Evolutionary conservation across 2,888 invertebrate genomes (phyloP), one percentile per base, ranked within the genome.

Genomic region (Drymonia ruficornis): DNA sequence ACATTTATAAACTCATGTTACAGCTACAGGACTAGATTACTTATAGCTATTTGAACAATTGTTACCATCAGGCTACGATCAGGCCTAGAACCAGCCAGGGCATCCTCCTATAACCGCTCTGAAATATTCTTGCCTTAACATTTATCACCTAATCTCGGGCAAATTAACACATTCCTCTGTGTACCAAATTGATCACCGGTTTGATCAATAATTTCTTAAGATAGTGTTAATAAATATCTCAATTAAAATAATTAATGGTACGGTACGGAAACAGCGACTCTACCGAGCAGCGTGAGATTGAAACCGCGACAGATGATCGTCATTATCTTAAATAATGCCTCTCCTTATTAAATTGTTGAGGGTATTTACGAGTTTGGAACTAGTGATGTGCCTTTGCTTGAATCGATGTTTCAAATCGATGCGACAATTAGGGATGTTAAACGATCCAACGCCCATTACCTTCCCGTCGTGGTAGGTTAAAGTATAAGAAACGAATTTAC

Each of bases 251-350:
- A 70, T 68, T 15, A 66, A 54, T 55, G 55, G 53, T 51, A 57
- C 52, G 53, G 59, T 62, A 52, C 55, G 52, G 36, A 52, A 44
- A 47, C 28, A 45, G 48, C 49, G 28, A 49, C 28, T 44, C 38
- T 16, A 43, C 52, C 36, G 44, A 46, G 45, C 42, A 34, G 29
- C 59, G 59, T 60, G 55, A 50, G 54, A 59, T 40, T 51, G 47
- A 60, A 52, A 56, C 50, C 49, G 49, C 51, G 54, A 69, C 77
- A 76, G 65, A 72, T 74, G 76, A 74, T 53, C 50, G 49, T 58
- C 62, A 70, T 78, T 76, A 78, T 61, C 53, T 47, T 65, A 59
- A 67, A 43, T 48, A 66, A 52, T 63, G 44, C 31, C n/a, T 12
- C 31, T 42, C 53, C 49, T 49, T 49, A 53, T 48, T 54, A 54